Base-by-base conservation (phyloP, 2,113 vertebrate genomes). In the Dipodomys merriami region DNA sequence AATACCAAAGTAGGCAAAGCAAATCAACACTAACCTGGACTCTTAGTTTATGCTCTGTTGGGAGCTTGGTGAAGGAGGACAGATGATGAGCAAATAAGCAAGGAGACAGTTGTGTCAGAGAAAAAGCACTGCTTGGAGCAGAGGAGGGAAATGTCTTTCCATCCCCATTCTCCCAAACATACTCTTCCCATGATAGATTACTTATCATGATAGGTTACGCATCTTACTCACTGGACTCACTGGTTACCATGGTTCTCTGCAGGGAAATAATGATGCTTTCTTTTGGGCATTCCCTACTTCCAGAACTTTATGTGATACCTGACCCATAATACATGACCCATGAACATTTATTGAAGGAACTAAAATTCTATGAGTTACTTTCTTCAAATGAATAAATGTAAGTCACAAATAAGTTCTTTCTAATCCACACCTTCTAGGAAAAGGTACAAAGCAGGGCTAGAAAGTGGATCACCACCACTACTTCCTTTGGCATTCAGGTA, bases 351-450 rank as follows among this genome's bases (percentile, higher is more conserved):
- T 6, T 53, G 39, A 80, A 83, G 65, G 13, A 91, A 88, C 9
- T 60, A 19, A 57, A 90, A 92, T 87, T 29, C 77, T 82, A 44
- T 30, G 46, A 33, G 77, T 84, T 92, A 68, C 35, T 46, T 84
- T 90, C 88, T 79, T 90, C 89, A 5, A 46, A 91, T 25, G 20
- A 94, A 80, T 44, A 30, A 8, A 79, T 49, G 35, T 77, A 15
- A 44, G 77, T 67, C 82, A 91, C 20, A 71, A 88, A 71, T 74
- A 39, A 91, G 49, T 15, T 19, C 12, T 44, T 60, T 72, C 49
- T 62, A 49, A 10, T 83, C 64, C 35, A 8, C 65, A 74, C 18
- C 65, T 81, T 2, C 84, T 15, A 91, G 77, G n/a, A 20, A 86
- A 78, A 85, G 22, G 53, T 30, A 0, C 46, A 65, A 27, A 76